Evolutionary conservation across 2,113 vertebrate genomes (phyloP).

Genomic region (Macroglossus sobrinus): DNA sequence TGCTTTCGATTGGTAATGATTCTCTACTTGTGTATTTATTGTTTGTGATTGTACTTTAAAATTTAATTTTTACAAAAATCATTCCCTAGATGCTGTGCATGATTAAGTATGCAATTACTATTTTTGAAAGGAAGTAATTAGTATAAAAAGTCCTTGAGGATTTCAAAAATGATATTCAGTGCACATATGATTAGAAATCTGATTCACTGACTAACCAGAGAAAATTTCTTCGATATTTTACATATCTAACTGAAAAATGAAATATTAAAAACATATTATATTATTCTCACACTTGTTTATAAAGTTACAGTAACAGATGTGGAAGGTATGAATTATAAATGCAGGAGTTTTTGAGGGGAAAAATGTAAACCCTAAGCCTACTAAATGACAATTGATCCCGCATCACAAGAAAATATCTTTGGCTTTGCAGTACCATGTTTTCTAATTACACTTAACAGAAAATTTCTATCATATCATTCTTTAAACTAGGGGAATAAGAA

Average conservation of each 20-base stretch:
- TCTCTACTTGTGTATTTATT: background rate
- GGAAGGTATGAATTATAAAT: background rate
- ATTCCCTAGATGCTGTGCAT: background rate
- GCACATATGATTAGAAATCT: background rate
- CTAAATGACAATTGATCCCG: background rate
- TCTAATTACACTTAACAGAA: background rate
- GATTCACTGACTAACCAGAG: background rate
- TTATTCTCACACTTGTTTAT: background rate
- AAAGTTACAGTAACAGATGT: background rate
- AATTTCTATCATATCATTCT: background rate
- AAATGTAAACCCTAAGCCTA: background rate
- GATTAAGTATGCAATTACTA: background rate
- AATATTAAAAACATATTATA: background rate
- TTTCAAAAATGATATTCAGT: background rate
- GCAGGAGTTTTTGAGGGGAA: background rate
- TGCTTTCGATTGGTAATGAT: background rate
- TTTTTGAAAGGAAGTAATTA: conserved; percentile 44
- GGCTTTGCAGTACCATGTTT: background rate
- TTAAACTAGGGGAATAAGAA: background rate
- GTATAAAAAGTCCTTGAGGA: conserved; percentile 9
- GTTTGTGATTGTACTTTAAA: background rate
- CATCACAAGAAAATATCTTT: background rate
- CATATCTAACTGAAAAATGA: conserved; percentile 1
- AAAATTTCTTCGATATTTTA: conserved; percentile 35
- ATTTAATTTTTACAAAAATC: conserved; percentile 44